Conservation (phyloP, 2,888 invertebrate genomes). For the Eupeodes latifasciatus region DNA sequence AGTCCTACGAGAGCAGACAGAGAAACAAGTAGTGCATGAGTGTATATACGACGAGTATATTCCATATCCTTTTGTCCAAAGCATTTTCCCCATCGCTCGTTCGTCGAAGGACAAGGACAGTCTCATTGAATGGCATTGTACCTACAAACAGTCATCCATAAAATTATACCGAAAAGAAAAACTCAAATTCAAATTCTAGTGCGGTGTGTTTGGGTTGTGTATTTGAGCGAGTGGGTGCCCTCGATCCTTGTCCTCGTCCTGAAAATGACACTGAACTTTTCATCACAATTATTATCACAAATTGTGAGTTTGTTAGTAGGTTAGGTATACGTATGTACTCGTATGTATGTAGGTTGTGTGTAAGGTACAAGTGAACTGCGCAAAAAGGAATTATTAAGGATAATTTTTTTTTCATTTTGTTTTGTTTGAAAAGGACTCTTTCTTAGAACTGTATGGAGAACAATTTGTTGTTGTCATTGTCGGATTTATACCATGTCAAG, state of each 20-base stretch:
- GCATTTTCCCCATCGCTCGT: conserved; percentile 15
- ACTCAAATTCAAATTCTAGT: conserved; percentile 18
- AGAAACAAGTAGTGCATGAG: background rate
- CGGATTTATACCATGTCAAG: conserved; percentile 56
- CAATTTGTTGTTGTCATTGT: conserved; percentile 25
- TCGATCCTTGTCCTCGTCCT: conserved; percentile 72
- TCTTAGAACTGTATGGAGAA: conserved; percentile 17
- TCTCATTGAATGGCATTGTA: conserved; percentile 66
- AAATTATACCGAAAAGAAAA: conserved; percentile 7
- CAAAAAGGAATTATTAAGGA: conserved; percentile 52
- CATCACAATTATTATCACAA: conserved; percentile 42
- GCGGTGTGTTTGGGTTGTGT: conserved; percentile 52
- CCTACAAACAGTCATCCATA: conserved; percentile 37
- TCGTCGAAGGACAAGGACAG: conserved; percentile 62
- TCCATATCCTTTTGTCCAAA: conserved; percentile 35
- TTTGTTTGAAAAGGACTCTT: conserved; percentile 31
- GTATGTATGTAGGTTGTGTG: background rate
- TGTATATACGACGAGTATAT: background rate
- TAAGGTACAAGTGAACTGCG: conserved; percentile 55
- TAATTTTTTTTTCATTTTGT: conserved; percentile 25
- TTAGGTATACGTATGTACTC: background rate
- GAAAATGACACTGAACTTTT: conserved; percentile 74
- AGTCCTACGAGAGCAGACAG: conserved; percentile 30
- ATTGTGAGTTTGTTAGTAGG: conserved; percentile 22
- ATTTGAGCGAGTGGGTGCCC: conserved; percentile 43